A percentile compares a stretch with the other conserved stretches of the same genome.
Evolutionary conservation across 2,113 vertebrate genomes (phyloP).

Genomic region (Pao palembangensis): DNA sequence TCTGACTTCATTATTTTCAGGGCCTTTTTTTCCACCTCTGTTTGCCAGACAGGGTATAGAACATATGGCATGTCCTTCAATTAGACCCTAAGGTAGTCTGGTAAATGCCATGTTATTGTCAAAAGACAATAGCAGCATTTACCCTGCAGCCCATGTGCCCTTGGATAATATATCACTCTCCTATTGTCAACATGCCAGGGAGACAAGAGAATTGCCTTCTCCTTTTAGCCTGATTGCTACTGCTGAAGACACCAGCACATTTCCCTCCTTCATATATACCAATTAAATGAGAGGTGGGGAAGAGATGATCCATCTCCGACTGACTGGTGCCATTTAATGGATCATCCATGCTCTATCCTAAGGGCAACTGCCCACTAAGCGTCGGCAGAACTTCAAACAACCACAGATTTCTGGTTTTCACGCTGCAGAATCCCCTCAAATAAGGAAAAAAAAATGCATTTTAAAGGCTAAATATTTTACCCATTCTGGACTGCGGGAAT

Average conservation of each 20-base stretch:
- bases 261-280: constrained; percentile 36
- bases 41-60: constrained; percentile 6
- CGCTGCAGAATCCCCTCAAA: constrained; percentile 8
- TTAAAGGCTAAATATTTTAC: background rate
- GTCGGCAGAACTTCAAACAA: constrained; percentile 39
- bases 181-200: constrained; percentile 10
- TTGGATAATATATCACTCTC: constrained; percentile 15
- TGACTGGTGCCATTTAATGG: constrained; percentile 16
- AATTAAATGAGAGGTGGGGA: constrained; percentile 33
- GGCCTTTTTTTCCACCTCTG: constrained; percentile 1
- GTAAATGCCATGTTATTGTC: constrained; percentile 1
- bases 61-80: background rate
- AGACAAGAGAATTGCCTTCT: background rate
- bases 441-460: background rate
- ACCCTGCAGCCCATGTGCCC: constrained; percentile 8
- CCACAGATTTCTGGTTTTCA: constrained; percentile 18
- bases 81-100: constrained; percentile 5
- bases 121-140: background rate
- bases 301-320: constrained; percentile 11
- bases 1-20: constrained; percentile 9
- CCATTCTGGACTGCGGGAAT: background rate
- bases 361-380: constrained; percentile 17
- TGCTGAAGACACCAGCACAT: constrained; percentile 17
- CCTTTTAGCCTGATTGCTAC: constrained; percentile 2
- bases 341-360: constrained; percentile 7